A percentile compares a stretch with the other conserved stretches of the same genome.
Conservation (phyloP, 64 coral and sea anemone genomes). For the Porites australiensis region DNA sequence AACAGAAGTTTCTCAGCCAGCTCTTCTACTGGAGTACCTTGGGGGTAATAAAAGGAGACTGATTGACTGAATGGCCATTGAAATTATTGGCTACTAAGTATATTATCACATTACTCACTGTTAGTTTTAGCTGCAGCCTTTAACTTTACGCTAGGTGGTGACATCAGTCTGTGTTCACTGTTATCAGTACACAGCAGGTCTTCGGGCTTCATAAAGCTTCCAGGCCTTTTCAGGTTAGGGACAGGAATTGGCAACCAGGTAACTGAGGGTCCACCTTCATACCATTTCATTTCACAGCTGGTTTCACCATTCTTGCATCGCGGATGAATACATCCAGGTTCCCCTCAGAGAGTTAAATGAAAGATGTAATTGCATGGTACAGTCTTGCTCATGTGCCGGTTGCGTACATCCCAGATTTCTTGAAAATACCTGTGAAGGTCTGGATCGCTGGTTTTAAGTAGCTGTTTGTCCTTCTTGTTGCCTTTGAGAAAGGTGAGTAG, state of each 20-base stretch:
- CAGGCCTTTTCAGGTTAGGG: slow-evolving; percentile 18
- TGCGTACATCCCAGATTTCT: not conserved
- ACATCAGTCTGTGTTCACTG: not conserved
- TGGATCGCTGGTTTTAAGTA: too few relatives aligned
- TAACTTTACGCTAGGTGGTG: slow-evolving; percentile 10
- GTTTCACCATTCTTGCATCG: slow-evolving; percentile 44
- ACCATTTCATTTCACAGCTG: slow-evolving; percentile 31
- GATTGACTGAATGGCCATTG: not conserved
- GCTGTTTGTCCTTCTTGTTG: too few relatives aligned
- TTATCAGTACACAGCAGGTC: not conserved
- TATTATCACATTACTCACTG: slow-evolving; percentile 27
- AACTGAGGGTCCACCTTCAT: slow-evolving; percentile 29
- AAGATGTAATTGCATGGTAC: not conserved
- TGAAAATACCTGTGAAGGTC: not conserved
- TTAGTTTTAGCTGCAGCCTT: slow-evolving; percentile 40
- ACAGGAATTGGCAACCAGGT: slow-evolving; percentile 42
- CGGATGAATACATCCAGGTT: slow-evolving; percentile 20
- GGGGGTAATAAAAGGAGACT: too few relatives aligned
- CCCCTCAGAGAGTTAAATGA: not conserved
- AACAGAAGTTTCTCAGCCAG: too few relatives aligned
- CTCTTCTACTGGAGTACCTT: slow-evolving; percentile 12
- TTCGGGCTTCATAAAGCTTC: slow-evolving; percentile 14
- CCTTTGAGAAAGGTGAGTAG: slow-evolving; percentile 2
- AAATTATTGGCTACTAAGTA: slow-evolving; percentile 28
- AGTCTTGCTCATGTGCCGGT: not conserved